Percentiles rank a stretch among this genome's conserved stretches.
These are phyloP conservation scores for Caloenas nicobarica DNA, from an alignment of 2,113 vertebrate genomes.

Conservation along the genomic window DNA sequence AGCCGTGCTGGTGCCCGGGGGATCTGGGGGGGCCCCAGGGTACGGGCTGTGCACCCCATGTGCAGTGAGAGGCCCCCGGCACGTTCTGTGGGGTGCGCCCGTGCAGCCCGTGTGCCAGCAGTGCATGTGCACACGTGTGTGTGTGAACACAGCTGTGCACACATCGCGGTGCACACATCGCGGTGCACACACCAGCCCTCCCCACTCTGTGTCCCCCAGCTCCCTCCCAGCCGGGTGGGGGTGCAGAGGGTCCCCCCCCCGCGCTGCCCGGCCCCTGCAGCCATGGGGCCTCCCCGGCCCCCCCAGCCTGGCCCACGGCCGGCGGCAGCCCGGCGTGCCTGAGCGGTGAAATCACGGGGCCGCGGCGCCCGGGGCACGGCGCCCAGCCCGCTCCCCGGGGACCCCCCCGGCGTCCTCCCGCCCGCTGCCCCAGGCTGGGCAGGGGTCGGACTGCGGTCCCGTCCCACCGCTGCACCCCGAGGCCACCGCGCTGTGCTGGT, in stretches of 20 bases:
- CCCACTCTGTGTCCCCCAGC: rapidly evolving
- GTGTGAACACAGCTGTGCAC: not conserved
- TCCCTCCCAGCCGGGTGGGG: not conserved
- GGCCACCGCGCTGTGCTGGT: rapidly evolving
- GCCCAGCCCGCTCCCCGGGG: not conserved
- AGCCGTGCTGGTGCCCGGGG: rapidly evolving
- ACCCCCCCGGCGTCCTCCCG: not conserved
- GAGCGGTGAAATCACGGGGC: conserved; percentile 28
- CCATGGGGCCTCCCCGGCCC: not conserved
- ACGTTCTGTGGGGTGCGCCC: not conserved
- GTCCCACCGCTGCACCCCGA: not conserved
- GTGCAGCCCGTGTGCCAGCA: not conserved
- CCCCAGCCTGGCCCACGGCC: not conserved
- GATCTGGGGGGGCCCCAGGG: rapidly evolving
- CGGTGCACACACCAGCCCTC: not conserved
- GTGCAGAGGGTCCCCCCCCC: not conserved
- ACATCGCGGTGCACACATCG: too few species aligned
- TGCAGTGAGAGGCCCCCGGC: not conserved
- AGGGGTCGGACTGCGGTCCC: not conserved
- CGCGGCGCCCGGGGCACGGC: not conserved
- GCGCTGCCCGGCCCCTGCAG: not conserved
- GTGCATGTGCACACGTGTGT: rapidly evolving
- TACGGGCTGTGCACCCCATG: rapidly evolving
- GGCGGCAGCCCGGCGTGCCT: not conserved
- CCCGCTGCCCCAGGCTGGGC: not conserved